Evolutionary conservation across 2,797 vertebrate species (phyloP), one percentile per base, ranked within the genome.

Genomic region (Erithacus rubecula): DNA sequence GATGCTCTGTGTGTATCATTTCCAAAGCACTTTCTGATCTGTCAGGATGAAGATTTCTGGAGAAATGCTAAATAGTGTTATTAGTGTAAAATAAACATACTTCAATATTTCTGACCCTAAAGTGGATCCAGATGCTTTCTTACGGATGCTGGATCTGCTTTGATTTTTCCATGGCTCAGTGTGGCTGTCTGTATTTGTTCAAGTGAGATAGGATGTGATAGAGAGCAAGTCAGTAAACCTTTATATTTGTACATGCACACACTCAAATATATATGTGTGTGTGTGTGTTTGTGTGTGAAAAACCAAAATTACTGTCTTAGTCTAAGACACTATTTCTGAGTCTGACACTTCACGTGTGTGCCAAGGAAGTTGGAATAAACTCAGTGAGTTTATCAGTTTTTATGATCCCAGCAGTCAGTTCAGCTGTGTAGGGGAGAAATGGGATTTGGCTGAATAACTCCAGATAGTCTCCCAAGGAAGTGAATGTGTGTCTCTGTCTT

Each of bases 41-140:
- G n/a, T 81, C 30, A 52, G 47, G 76, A 72, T 88, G 62, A 86
- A 90, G 59, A 36, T 37, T 94, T 86, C 65, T 91, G 65, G 58
- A 90, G 67, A 96, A 93, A 94, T 88, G 82, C 49, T 88, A 86
- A 97, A 91, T 81, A 70, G 76, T 85, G 53, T 46, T 91, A 93
- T 96, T 96, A 96, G 64, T 86, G 70, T 91, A 94, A 93, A 95
- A 93, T 88, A 95, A 95, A 88, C 85, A 93, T 56, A 88, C 69
- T 96, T 91, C 39, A 90, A 27, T 86, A 80, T 93, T 94, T 94
- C 91, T 84, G 79, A 67, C 79, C 67, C 34, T 86, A 82, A 95
- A 97, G 89, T 95, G 85, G 87, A 94, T 94, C 95, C 96, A 96
- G 96, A 96, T 96, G 94, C 78, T 90, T 92, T 81, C 63, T 75